These are phyloP conservation scores for Ischnus inquisitorius DNA, from an alignment of 2,888 invertebrate genomes.

Conservation along the genomic window DNA sequence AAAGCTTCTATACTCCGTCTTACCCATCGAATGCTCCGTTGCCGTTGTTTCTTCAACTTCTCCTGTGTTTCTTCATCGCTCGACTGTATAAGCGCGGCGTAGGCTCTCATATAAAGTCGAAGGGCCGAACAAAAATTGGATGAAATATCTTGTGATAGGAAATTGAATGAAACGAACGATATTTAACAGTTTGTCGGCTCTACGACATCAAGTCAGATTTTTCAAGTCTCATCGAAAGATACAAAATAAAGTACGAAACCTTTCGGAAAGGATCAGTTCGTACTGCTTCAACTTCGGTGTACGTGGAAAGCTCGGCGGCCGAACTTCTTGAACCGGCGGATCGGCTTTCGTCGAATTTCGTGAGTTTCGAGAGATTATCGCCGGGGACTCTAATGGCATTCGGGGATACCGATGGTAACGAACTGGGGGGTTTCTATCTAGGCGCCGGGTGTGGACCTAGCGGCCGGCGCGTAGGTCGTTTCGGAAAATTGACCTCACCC, in stretches of 20 bases:
- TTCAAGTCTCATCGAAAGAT: background rate
- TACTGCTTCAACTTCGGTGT: background rate
- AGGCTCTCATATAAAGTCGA: constrained; percentile 41
- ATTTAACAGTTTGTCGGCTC: background rate
- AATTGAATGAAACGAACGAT: background rate
- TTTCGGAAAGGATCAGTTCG: background rate
- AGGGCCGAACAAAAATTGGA: constrained; percentile 8
- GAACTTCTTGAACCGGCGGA: constrained; percentile 44
- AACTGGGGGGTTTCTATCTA: constrained; percentile 5
- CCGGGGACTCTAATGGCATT: constrained; percentile 51
- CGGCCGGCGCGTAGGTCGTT: constrained; percentile 41
- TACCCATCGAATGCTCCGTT: constrained; percentile 49
- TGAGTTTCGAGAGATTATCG: constrained; percentile 48
- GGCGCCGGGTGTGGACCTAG: constrained; percentile 24
- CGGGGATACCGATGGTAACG: constrained; percentile 38
- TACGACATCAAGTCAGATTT: background rate
- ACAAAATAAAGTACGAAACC: background rate
- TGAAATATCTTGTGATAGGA: background rate
- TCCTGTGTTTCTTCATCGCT: constrained; percentile 39
- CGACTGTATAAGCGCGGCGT: constrained; percentile 5
- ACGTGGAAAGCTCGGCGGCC: background rate
- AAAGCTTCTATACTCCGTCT: constrained; percentile 43
- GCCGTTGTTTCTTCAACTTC: constrained; percentile 50
- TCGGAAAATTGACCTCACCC: constrained; percentile 55
- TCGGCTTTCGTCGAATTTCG: constrained; percentile 27